Percentiles rank a stretch among this genome's conserved stretches.
phyloP scores from a whole-genome alignment of 2,113 vertebrate genomes.

The Microtus richardsoni region DNA sequence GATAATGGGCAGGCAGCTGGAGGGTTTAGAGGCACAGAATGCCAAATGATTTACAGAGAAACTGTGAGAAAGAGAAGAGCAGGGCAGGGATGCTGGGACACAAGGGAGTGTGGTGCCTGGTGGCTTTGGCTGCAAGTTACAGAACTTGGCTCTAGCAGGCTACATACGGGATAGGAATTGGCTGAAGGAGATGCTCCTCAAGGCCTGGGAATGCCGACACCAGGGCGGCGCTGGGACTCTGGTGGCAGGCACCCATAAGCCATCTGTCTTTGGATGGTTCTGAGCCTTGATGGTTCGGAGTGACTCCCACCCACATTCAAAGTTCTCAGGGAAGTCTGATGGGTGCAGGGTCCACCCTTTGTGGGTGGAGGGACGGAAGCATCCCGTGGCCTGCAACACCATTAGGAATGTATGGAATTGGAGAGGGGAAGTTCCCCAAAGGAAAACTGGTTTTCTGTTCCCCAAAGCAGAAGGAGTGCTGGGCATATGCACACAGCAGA shows the following conservation, averaged over 20 bases:
- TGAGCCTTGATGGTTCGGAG: not conserved
- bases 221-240: not conserved
- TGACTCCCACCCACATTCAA: not conserved
- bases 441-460: constrained; percentile 54
- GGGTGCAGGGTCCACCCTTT: not conserved
- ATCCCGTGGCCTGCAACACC: not conserved
- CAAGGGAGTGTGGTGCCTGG: not conserved
- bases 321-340: constrained; percentile 5
- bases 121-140: not conserved
- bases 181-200: not conserved
- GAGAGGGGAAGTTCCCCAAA: constrained; percentile 5
- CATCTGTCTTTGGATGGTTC: not conserved
- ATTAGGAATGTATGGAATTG: constrained; percentile 37
- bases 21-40: not conserved
- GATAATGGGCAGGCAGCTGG: not conserved
- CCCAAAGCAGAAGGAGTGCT: not conserved
- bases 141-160: not conserved
- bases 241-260: not conserved
- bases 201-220: constrained; percentile 6
- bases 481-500: constrained; percentile 60
- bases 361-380: not conserved
- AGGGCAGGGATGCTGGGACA: not conserved
- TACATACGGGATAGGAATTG: not conserved
- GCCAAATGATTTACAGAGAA: not conserved
- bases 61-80: not conserved